These are phyloP conservation scores for Ischnus inquisitorius DNA, from an alignment of 2,888 invertebrate genomes.

Conservation along the genomic window DNA sequence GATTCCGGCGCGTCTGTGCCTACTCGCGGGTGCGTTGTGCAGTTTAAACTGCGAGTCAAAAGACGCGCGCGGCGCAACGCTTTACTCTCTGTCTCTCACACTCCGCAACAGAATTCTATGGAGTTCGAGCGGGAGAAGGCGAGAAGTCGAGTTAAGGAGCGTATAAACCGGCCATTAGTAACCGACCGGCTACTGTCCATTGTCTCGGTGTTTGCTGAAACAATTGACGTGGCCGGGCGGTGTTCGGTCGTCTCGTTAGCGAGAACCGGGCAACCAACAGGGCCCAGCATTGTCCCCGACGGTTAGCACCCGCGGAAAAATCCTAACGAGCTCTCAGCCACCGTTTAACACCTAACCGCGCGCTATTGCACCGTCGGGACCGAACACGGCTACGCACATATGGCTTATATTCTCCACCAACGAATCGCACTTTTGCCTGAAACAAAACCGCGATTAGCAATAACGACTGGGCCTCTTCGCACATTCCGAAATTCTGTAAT, in stretches of 20 bases:
- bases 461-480: not conserved
- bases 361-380: constrained; percentile 12
- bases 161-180: constrained; percentile 85
- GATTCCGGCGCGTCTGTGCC: constrained; percentile 9
- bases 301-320: constrained; percentile 85
- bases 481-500: not conserved
- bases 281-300: constrained; percentile 80
- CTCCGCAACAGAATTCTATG: not conserved
- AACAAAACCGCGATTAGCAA: constrained; percentile 38
- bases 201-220: constrained; percentile 83
- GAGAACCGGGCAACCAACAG: constrained; percentile 74
- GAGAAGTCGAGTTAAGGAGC: constrained; percentile 78
- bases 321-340: constrained; percentile 83
- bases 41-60: constrained; percentile 46
- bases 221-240: constrained; percentile 80
- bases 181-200: constrained; percentile 84
- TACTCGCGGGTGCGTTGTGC: constrained; percentile 13
- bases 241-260: constrained; percentile 77
- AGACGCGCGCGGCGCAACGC: constrained; percentile 30
- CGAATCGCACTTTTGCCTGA: constrained; percentile 49
- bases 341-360: constrained; percentile 72
- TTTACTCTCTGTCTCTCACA: constrained; percentile 32
- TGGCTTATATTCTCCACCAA: constrained; percentile 28
- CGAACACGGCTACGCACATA: constrained; percentile 8
- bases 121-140: constrained; percentile 51